Evolutionary conservation across 2,797 vertebrate species (phyloP), one percentile per base, ranked within the genome.

Genomic region (Pantherophis alleghaniensis): DNA sequence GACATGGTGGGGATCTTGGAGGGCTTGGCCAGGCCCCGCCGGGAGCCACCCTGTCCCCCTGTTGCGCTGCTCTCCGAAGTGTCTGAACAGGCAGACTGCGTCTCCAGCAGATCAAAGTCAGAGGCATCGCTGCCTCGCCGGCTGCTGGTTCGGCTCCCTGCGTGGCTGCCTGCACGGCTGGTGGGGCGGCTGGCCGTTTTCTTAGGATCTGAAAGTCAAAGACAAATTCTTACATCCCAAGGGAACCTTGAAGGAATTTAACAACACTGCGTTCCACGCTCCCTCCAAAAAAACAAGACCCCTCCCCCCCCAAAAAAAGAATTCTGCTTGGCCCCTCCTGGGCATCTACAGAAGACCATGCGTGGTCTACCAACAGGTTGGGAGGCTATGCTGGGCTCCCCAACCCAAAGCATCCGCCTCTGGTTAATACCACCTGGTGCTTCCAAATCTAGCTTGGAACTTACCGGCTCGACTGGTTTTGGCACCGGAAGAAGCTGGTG

Each of bases 1-100:
- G 99, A 99, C 97, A 99, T 99, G 95, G 98, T 99, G 61, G 99
- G 99, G 96, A 99, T 99, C 97, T 99, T 99, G 96, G 99, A 99
- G 93, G 99, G 99, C 16, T 98, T 98, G 92, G 98, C 98, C 55
- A 96, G 61, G 6, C 96, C 97, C 2, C 97, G 97, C 5, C 99
- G 98, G 0, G 98, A 98, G 60, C 97, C 95, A 89, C 98, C 94
- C 59, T 98, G 98, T 79, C 97, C 97, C 0, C 99, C 98, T 0
- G 98, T 97, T 3, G 92, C 94, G 0, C 99, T 99, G 66, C 99
- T 99, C 97, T 99, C 99, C 0, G 99, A 99, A 63, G 98, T 98
- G 96, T 99, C 99, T 0, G 99, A 99, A 96, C 99, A 99, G 32
- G 98, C 99, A 0, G 99, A 99, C 94, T 98, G 99, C 0, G 98